Conservation (phyloP, 2,888 invertebrate species). For the Sphaeridia pumilis region DNA sequence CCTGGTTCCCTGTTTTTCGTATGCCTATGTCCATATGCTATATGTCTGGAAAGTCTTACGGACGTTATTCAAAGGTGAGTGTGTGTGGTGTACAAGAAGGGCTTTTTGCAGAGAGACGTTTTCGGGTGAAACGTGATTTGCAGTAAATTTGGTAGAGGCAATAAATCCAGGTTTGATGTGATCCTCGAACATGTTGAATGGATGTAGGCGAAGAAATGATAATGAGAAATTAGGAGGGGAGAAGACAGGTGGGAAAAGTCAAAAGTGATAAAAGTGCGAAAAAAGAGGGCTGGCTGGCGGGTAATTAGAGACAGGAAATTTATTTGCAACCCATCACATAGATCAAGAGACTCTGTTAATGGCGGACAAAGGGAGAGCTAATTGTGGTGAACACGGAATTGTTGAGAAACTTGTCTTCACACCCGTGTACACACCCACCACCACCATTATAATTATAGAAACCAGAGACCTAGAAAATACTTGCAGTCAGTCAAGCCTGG, state of each 20-base stretch:
- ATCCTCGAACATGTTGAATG: neutral
- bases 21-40: too few relatives aligned
- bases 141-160: neutral
- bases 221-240: slow-evolving; percentile 3
- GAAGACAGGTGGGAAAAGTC: neutral
- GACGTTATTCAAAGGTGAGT: neutral
- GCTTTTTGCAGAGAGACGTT: neutral
- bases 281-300: neutral
- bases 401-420: too few relatives aligned
- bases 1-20: too few relatives aligned
- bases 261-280: slow-evolving; percentile 1
- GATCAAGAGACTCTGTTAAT: slow-evolving; percentile 4
- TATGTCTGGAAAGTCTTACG: neutral
- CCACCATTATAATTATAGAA: too few relatives aligned
- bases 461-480: too few relatives aligned
- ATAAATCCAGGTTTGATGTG: neutral
- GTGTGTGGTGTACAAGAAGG: neutral
- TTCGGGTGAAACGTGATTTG: neutral
- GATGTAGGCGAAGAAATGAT: neutral
- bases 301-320: slow-evolving; percentile 3
- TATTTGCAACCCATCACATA: slow-evolving; percentile 2
- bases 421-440: too few relatives aligned
- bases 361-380: slow-evolving; percentile 1
- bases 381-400: neutral
- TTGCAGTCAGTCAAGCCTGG: too few relatives aligned